A percentile compares a stretch with the other conserved stretches of the same genome.
Evolutionary conservation across 2,113 vertebrate genomes (phyloP).

Genomic region (Lophotis ruficrista): DNA sequence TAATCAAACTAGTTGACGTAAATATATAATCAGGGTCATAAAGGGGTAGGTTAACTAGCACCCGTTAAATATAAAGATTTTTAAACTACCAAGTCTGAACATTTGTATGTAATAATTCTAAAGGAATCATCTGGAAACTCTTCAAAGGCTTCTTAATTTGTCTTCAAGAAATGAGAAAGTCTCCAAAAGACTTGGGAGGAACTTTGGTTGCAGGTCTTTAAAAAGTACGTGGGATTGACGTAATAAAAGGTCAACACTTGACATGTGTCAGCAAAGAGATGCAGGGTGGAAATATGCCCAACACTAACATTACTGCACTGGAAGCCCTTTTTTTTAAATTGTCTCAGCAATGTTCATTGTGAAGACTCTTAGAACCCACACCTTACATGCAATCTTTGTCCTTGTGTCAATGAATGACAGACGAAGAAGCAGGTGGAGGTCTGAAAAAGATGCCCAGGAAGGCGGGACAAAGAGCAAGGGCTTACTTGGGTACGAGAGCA

Average conservation of each 20-base stretch:
- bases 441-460: not conserved
- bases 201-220: not conserved
- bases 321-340: not conserved
- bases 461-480: not conserved
- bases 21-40: not conserved
- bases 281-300: not conserved
- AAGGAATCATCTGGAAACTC: not conserved
- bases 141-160: not conserved
- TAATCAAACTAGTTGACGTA: slow-evolving; percentile 11
- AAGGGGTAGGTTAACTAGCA: not conserved
- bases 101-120: not conserved
- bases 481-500: not conserved
- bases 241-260: not conserved
- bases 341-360: not conserved
- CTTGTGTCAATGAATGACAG: fast-evolving
- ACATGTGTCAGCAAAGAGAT: not conserved
- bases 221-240: not conserved
- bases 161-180: not conserved
- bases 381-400: not conserved
- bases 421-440: not conserved
- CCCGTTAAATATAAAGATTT: slow-evolving; percentile 9
- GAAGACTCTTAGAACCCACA: not conserved
- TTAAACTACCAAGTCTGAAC: slow-evolving; percentile 1
- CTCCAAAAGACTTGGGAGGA: not conserved
- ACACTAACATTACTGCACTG: not conserved